These are phyloP conservation scores for Pediacus dermestoides DNA, from an alignment of 2,888 invertebrate species.

Conservation along the genomic window DNA sequence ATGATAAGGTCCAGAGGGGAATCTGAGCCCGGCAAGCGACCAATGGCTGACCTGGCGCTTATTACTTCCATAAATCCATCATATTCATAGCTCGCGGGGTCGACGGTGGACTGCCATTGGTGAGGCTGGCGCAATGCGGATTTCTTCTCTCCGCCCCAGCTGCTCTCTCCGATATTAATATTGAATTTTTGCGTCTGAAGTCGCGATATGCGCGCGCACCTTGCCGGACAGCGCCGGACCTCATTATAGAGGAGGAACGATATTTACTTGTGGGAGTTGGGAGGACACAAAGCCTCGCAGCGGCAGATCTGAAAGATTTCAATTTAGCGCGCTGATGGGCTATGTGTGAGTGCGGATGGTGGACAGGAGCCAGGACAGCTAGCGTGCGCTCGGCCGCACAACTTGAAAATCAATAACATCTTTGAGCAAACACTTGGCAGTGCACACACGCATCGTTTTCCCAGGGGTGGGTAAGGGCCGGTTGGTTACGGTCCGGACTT, in stretches of 20 bases:
- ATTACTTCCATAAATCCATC: conserved; percentile 78
- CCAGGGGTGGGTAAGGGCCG: conserved; percentile 36
- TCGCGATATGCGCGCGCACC: conserved; percentile 45
- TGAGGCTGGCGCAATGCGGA: conserved; percentile 44
- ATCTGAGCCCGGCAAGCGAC: conserved; percentile 44
- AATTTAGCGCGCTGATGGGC: conserved; percentile 47
- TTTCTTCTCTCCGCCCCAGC: conserved; percentile 40
- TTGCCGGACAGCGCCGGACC: conserved; percentile 44
- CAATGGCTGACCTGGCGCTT: conserved; percentile 66
- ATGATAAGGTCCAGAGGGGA: conserved; percentile 22
- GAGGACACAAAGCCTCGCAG: conserved; percentile 33
- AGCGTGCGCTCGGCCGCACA: conserved; percentile 37
- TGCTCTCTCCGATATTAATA: conserved; percentile 70
- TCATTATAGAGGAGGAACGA: conserved; percentile 45
- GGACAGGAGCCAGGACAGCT: conserved; percentile 36
- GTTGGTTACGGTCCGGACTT: conserved; percentile 24
- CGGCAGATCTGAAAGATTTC: conserved; percentile 48
- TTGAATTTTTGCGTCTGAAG: conserved; percentile 69
- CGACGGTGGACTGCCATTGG: conserved; percentile 38
- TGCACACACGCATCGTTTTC: conserved; percentile 50
- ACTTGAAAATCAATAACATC: conserved; percentile 53
- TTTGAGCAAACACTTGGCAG: conserved; percentile 51
- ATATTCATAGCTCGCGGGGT: conserved; percentile 48
- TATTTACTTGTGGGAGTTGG: conserved; percentile 41
- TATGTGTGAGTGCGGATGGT: conserved; percentile 21